Conservation (phyloP, 1,140 invertebrate species). For the Fopius arisanus region DNA sequence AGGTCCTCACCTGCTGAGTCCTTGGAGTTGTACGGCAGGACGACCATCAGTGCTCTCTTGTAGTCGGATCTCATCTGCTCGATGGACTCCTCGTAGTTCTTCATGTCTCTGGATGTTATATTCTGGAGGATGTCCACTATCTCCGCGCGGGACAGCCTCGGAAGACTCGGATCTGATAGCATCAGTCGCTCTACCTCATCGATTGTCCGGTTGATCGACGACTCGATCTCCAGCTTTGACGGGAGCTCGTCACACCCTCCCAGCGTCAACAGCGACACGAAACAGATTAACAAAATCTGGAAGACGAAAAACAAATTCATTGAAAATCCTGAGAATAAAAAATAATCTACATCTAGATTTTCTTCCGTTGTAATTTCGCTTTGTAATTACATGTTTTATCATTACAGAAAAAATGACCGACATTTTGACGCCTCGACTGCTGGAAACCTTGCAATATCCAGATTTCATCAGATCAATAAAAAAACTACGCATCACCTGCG, state of each 20-base stretch:
- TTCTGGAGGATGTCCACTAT: constrained; percentile 70
- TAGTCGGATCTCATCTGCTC: constrained; percentile 62
- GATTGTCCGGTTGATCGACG: constrained; percentile 67
- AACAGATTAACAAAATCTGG: constrained; percentile 49
- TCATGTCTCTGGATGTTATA: constrained; percentile 66
- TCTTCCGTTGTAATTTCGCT: not conserved
- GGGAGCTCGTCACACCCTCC: constrained; percentile 45
- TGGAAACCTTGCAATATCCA: not conserved
- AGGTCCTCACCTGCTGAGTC: constrained; percentile 58
- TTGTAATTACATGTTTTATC: not conserved
- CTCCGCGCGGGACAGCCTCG: constrained; percentile 66
- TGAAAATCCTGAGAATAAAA: not conserved
- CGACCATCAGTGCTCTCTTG: constrained; percentile 66
- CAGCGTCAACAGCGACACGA: constrained; percentile 48
- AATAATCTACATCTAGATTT: no score
- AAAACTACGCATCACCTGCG: not conserved
- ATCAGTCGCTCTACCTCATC: constrained; percentile 70
- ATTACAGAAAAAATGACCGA: not conserved
- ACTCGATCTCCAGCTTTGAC: constrained; percentile 51
- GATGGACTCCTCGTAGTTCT: constrained; percentile 53
- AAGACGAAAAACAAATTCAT: constrained; percentile 21
- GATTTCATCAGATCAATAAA: not conserved
- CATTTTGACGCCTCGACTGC: not conserved
- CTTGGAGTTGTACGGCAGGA: constrained; percentile 64
- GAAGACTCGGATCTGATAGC: constrained; percentile 65